Base-by-base conservation (phyloP, 92 coral and sea anemone genomes). In the Desmophyllum pertusum region DNA sequence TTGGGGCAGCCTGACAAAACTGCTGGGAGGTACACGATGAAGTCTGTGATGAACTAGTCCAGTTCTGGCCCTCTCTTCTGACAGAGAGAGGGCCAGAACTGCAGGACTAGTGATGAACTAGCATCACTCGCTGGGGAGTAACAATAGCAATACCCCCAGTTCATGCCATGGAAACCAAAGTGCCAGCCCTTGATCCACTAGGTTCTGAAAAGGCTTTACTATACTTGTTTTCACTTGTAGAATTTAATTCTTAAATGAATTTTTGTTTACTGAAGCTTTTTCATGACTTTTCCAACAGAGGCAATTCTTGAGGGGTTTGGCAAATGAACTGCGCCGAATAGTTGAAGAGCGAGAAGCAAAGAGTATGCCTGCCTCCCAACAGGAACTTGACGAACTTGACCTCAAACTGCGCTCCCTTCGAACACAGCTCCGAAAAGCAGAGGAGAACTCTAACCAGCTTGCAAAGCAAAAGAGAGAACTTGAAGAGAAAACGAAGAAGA, bases 341-440 rank as follows among this genome's bases (percentile, higher is more conserved):
- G 99, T 95, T 21, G 99, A 97, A 59, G 92, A 94, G 76, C 91
- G 98, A 13, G 99, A 97, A 53, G 89, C 98, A 0, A 97, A 97
- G 85, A 83, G 75, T 4, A 92, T 87, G 6, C 84, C 96, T 29
- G 94, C 92, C 6, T 63, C 94, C 23, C 86, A 95, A 19, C 87
- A 89, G 46, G 99, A 97, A 76, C 85, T 93, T 27, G 96, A 95
- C 53, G 93, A 90, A 41, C 97, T 97, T 45, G 98, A 97, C 84
- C 95, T 97, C 42, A 97, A 92, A 86, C 95, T 97, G 3, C 99
- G 98, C 79, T 97, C 99, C 36, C 93, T 94, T 81, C 86, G 97
- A 81, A 94, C 97, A 70, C 98, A 95, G 48, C 86, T 94, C 51
- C 91, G 98, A 51, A 97, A 97, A 52, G 95, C 97, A 4, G 97